These are phyloP conservation scores for Podocnemis expansa DNA, from an alignment of 2,113 vertebrate genomes.

Conservation along the genomic window DNA sequence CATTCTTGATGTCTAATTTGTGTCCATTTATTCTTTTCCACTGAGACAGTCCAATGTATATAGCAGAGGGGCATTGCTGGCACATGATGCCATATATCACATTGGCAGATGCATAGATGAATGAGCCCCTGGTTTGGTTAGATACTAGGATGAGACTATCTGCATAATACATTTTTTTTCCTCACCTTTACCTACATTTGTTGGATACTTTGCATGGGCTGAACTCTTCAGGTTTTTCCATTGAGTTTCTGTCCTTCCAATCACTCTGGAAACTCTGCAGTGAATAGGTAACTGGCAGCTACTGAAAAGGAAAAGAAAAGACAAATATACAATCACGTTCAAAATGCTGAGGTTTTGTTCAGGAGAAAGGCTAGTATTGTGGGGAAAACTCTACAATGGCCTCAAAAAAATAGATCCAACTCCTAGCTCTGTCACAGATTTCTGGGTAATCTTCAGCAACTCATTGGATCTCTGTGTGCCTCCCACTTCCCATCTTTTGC, in stretches of 20 bases:
- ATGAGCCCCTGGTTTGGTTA: too few species aligned
- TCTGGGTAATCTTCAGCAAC: not conserved
- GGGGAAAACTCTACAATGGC: not conserved
- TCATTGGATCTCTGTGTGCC: not conserved
- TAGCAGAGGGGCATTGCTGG: too few species aligned
- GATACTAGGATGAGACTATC: too few species aligned
- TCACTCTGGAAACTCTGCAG: slow-evolving; percentile 47
- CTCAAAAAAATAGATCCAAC: not conserved
- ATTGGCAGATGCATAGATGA: too few species aligned
- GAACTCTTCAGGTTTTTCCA: slow-evolving; percentile 50
- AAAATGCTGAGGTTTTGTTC: not conserved
- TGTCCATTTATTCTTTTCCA: too few species aligned
- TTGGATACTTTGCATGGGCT: slow-evolving; percentile 20
- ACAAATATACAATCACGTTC: not conserved
- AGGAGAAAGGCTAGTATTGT: not conserved
- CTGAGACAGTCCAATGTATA: too few species aligned
- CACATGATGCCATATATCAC: too few species aligned
- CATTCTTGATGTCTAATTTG: too few species aligned
- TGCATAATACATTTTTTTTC: slow-evolving; percentile 6
- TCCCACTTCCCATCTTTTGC: not conserved
- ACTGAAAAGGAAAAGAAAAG: slow-evolving; percentile 28
- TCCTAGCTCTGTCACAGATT: not conserved
- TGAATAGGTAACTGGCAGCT: slow-evolving; percentile 27
- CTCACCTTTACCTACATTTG: slow-evolving; percentile 29
- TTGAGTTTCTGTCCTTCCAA: slow-evolving; percentile 49